Conservation (phyloP, 2,888 invertebrate species). For the Chymomyza fuscimana region DNA sequence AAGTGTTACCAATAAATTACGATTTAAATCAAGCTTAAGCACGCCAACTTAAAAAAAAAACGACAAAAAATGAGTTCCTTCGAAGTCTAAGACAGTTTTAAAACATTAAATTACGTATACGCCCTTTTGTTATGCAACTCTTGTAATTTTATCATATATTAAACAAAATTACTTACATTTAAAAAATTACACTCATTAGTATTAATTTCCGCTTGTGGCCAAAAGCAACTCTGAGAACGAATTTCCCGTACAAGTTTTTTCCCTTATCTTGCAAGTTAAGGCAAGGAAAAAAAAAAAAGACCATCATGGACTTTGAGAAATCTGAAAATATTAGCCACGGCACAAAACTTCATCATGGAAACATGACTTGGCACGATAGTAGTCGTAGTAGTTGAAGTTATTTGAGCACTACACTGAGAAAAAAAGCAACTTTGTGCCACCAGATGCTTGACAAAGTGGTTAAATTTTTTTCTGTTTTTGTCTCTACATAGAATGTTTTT, state of each 20-base stretch:
- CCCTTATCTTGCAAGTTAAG: background rate
- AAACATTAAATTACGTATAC: background rate
- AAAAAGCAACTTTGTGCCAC: background rate
- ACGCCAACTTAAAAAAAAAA: too few species aligned
- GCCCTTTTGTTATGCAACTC: background rate
- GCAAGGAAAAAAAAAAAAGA: background rate
- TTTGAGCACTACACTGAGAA: slow-evolving; percentile 1
- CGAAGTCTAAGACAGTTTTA: background rate
- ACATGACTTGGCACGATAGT: slow-evolving; percentile 63
- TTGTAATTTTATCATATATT: background rate
- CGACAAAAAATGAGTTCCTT: background rate
- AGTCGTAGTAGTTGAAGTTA: background rate
- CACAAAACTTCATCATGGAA: slow-evolving; percentile 64
- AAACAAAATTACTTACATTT: background rate
- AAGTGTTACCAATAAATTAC: too few species aligned
- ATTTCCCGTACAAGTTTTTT: background rate
- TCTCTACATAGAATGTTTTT: too few species aligned
- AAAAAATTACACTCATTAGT: slow-evolving; percentile 11
- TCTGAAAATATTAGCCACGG: slow-evolving; percentile 50
- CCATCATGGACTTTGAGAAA: slow-evolving; percentile 25
- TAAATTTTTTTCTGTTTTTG: too few species aligned
- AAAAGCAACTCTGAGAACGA: background rate
- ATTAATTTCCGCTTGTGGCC: slow-evolving; percentile 11
- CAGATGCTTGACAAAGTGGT: too few species aligned
- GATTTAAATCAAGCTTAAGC: too few species aligned